Percentiles rank a stretch among this genome's conserved stretches.
Evolutionary conservation across 2,113 vertebrate genomes (phyloP).

Genomic region (Machaerirhynchus nigripectus): DNA sequence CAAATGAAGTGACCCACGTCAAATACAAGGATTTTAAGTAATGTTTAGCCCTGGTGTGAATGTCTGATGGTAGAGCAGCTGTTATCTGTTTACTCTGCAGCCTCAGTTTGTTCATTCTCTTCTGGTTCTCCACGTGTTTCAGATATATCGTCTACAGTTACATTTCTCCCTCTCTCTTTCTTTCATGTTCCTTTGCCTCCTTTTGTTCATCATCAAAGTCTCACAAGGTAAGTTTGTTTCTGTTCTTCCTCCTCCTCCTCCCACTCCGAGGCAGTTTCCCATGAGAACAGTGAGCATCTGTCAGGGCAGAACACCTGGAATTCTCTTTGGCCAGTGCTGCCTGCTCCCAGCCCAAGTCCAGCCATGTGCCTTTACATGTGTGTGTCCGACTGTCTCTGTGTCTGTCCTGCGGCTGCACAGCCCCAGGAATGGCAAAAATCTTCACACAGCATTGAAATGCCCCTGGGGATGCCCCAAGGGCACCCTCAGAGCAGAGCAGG

Average conservation of each 20-base stretch:
- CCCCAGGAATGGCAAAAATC: not conserved
- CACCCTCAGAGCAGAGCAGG: not conserved
- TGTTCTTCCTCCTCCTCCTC: conserved; percentile 1
- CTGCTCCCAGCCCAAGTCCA: not conserved
- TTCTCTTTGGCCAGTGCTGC: not conserved
- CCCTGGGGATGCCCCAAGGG: not conserved
- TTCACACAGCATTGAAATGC: not conserved
- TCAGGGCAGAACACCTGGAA: not conserved
- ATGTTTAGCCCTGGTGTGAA: not conserved
- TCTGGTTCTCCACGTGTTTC: not conserved
- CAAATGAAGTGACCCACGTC: not conserved
- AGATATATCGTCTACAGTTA: conserved; percentile 31
- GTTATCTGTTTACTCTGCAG: conserved; percentile 13
- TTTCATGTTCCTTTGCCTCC: conserved; percentile 62
- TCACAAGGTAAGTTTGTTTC: conserved; percentile 81
- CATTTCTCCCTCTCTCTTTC: conserved; percentile 57
- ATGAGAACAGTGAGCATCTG: accelerated
- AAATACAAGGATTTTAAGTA: not conserved
- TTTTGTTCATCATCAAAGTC: conserved; percentile 72
- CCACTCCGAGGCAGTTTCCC: not conserved
- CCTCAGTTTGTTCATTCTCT: not conserved
- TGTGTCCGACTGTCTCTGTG: not conserved
- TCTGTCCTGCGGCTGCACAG: not conserved
- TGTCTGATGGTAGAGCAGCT: not conserved
- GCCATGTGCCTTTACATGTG: not conserved